Evolutionary conservation across 2,888 invertebrate species (phyloP), one percentile per base, ranked within the genome.

Genomic region (Beris chalybata): DNA sequence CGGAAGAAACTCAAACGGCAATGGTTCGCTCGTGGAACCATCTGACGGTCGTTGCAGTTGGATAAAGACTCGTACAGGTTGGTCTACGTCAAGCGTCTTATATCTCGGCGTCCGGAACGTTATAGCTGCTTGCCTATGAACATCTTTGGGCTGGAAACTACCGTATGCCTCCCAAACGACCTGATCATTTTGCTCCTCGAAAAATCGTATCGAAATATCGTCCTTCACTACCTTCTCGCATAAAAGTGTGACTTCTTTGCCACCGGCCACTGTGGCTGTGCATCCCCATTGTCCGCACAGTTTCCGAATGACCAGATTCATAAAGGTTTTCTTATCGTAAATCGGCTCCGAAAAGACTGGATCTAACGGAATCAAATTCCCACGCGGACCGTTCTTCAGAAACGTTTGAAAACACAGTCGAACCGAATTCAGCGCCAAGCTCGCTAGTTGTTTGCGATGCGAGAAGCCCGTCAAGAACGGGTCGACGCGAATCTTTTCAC

Each of bases 341-440:
- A 95, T 94, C 55, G 91, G 86, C 71, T 94, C 91, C 3, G 93
- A 93, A 30, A 92, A 91, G 32, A 92, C 87, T 0, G 95, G 90
- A 22, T 82, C 76, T 29, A 91, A 82, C 3, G 87, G 85, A 22
- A 85, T 79, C 73, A 87, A 89, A 75, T 87, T 87, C 55, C 86
- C 86, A 69, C 83, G 83, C 52, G 84, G 83, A 13, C 83, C 79
- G 12, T 85, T 85, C 76, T 87, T 86, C 52, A 93, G 82, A 76
- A 93, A 93, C 70, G 92, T 93, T 88, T 95, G 95, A 82, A 95
- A 95, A 81, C 94, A 95, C 57, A 95, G 85, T 72, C 95, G 83
- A 22, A 95, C 92, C 5, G 91, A 89, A 82, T 93, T 95, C 76
- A 95, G 84, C 83, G 95, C 94, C 74, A 95, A 93, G 74, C 87